phyloP scores from a whole-genome alignment of 2,113 vertebrate species.

The Connochaetes taurinus region DNA sequence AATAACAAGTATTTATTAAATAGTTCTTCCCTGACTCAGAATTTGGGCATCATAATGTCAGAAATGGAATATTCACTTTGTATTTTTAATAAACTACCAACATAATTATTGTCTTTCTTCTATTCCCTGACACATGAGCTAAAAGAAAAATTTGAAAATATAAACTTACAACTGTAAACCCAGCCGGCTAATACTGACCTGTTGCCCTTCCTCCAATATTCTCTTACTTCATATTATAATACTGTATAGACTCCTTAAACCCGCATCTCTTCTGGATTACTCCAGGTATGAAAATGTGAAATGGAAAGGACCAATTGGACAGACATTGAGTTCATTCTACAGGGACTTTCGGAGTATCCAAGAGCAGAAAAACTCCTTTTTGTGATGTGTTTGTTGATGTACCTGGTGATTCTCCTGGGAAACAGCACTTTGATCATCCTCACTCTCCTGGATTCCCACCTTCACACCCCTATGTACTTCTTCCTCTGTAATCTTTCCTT shows the following conservation, averaged over 20 bases:
- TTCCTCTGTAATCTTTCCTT: conserved; percentile 64
- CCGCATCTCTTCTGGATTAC: neutral
- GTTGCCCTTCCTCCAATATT: neutral
- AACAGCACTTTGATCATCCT: conserved; percentile 42
- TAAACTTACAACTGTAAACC: neutral
- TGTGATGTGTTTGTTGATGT: conserved; percentile 36
- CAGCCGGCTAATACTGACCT: neutral
- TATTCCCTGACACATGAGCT: neutral
- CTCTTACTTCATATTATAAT: neutral
- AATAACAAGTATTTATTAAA: neutral
- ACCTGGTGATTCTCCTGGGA: conserved; percentile 48
- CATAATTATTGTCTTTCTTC: neutral
- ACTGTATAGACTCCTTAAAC: neutral
- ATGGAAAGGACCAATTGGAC: conserved; percentile 18
- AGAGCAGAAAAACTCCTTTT: conserved; percentile 24
- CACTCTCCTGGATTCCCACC: neutral
- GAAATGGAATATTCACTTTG: neutral
- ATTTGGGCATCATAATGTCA: neutral
- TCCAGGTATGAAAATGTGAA: neutral
- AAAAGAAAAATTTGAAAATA: neutral
- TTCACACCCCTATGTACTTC: conserved; percentile 56
- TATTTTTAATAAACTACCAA: neutral
- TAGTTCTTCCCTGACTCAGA: neutral
- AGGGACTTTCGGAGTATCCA: conserved; percentile 40
- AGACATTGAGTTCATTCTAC: conserved; percentile 50